A percentile compares a stretch with the other conserved stretches of the same genome.
Conservation (phyloP, 2,888 invertebrate genomes). For the Clostera curtula region DNA sequence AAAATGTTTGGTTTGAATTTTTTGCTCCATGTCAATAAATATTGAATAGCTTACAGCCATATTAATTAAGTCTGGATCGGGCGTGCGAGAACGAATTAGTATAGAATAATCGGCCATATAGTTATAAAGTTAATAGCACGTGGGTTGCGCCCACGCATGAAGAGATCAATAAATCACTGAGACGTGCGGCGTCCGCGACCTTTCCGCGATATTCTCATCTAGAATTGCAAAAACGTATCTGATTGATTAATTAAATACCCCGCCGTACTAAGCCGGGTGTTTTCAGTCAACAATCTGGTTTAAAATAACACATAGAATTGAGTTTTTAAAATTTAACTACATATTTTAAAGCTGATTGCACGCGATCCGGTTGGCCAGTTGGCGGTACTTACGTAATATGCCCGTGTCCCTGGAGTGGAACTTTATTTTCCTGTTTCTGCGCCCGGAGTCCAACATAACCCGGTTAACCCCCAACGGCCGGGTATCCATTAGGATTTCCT, state of each 20-base stretch:
- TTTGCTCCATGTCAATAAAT: conserved; percentile 15
- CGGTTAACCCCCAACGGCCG: no score
- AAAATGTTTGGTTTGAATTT: conserved; percentile 4
- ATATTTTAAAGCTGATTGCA: no score
- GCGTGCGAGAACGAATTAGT: conserved; percentile 30
- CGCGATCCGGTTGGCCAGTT: no score
- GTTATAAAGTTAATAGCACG: conserved; percentile 32
- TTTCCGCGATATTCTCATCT: conserved; percentile 18
- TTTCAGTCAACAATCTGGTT: no score
- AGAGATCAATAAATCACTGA: conserved; percentile 37
- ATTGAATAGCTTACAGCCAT: conserved; percentile 15
- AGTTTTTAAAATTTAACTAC: no score
- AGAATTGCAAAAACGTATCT: conserved; percentile 13
- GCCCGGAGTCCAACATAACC: no score
- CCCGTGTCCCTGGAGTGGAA: no score
- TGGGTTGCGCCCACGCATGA: conserved; percentile 48
- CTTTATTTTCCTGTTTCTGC: no score
- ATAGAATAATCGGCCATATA: conserved; percentile 24
- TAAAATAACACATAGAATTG: no score
- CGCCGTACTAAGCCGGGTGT: no score
- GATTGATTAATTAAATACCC: conserved; percentile 13
- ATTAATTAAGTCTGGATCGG: conserved; percentile 22
- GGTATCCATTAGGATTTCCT: no score
- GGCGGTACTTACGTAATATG: no score
- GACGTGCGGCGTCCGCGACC: conserved; percentile 33